Percentiles rank a stretch among this genome's conserved stretches.
These are phyloP conservation scores for Acrocephalus kingi DNA, from an alignment of 2,113 vertebrate species.

Conservation along the genomic window DNA sequence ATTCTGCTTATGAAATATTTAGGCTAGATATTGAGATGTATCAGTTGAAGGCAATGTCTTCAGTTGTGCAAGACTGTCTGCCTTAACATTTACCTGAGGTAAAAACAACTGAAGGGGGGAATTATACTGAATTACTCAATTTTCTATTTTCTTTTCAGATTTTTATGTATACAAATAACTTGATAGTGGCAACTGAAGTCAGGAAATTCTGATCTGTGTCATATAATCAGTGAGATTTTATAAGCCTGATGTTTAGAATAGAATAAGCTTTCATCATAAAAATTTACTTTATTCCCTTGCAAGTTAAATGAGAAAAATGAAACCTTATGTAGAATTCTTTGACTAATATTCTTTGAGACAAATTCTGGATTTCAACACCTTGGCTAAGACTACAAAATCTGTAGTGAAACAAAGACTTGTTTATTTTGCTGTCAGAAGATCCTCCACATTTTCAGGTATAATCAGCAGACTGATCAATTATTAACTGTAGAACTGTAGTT, in stretches of 20 bases:
- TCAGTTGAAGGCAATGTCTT: neutral
- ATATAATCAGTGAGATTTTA: neutral
- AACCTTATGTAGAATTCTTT: neutral
- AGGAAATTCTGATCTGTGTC: neutral
- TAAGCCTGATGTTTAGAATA: neutral
- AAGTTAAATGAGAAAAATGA: neutral
- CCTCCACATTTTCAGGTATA: neutral
- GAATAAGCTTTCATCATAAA: neutral
- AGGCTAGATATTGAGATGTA: neutral
- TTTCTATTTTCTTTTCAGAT: neutral
- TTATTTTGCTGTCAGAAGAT: neutral
- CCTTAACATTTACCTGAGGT: neutral
- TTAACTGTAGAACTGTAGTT: neutral
- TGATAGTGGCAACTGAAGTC: neutral
- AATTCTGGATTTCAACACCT: neutral
- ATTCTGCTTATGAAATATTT: neutral
- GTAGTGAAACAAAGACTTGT: neutral
- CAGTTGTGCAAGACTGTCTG: neutral
- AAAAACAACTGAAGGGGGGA: neutral
- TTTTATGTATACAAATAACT: neutral
- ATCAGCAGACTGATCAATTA: neutral
- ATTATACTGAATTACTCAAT: neutral
- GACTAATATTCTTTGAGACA: neutral
- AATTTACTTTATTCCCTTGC: neutral
- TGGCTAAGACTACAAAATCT: neutral